Evolutionary conservation across 2,113 vertebrate species (phyloP), one percentile per base, ranked within the genome.

Genomic region (Telmatochromis sp.): DNA sequence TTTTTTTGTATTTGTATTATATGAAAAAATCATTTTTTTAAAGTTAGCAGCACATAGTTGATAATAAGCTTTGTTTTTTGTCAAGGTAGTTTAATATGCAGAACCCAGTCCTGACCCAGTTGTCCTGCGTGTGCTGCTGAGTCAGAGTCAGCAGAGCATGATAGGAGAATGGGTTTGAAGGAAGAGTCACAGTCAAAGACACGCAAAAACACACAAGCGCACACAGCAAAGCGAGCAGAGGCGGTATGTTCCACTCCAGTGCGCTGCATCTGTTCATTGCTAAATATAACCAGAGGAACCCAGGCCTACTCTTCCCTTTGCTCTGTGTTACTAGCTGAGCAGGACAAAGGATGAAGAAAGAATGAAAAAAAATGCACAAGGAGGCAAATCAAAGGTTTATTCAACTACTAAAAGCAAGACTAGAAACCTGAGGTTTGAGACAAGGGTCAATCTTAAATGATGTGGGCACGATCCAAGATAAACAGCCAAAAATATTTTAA

Each of bases 241-340:
- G 91, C 92, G 58, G 93, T 88, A 63, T 94, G 92, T 94, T 93
- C 90, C 65, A 88, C 95, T 95, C 92, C 92, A 95, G 91, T 91
- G 90, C 92, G 17, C 94, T 89, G 89, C 93, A 95, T 96, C 95
- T 96, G 95, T 94, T 95, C 91, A 88, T 15, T 84, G 85, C 94
- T 95, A 95, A 95, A 96, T 95, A 95, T 95, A 95, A 93, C 94
- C 86, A 89, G 86, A 93, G 84, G 70, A 95, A 92, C 91, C 70
- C 80, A 53, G 92, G 90, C 90, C 87, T 93, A 78, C 87, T 70
- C 85, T 90, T 91, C 90, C 85, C 89, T 86, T 58, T 40, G 89
- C 90, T 88, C 87, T 55, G 58, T 84, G 87, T 87, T 90, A 89
- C 63, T 37, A 82, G 90, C 90, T 90, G 91, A 95, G 90, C 54